phyloP scores from a whole-genome alignment of 2,113 vertebrate genomes.

The Malurus melanocephalus region DNA sequence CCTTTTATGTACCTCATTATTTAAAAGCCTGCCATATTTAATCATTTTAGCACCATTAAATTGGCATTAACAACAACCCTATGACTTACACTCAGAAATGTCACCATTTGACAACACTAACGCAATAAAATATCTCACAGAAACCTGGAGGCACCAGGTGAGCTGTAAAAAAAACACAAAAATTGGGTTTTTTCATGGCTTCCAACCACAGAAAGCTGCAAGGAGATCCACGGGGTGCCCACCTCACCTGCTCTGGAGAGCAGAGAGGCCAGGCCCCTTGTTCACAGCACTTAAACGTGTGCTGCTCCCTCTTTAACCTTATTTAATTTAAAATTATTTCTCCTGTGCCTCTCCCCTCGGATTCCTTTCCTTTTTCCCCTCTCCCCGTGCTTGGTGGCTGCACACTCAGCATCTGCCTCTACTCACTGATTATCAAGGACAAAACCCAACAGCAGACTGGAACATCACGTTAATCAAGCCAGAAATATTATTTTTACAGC shows the following conservation, averaged over 20 bases:
- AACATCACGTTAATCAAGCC: conserved; percentile 16
- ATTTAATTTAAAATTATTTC: neutral
- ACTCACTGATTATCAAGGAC: neutral
- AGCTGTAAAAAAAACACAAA: neutral
- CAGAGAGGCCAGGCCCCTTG: accelerated
- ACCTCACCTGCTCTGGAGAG: neutral
- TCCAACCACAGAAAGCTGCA: neutral
- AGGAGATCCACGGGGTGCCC: neutral
- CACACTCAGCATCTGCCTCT: neutral
- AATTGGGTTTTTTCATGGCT: neutral
- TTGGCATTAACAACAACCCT: conserved; percentile 71
- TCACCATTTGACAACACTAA: conserved; percentile 60
- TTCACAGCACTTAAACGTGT: neutral
- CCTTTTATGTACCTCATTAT: conserved; percentile 76
- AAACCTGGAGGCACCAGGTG: conserved; percentile 27
- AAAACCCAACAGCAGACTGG: neutral
- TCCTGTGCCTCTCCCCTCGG: neutral
- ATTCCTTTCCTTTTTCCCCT: neutral
- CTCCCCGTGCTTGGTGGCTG: neutral
- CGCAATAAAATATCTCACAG: conserved; percentile 41
- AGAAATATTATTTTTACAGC: conserved; percentile 42
- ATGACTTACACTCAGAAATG: conserved; percentile 51
- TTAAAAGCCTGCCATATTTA: conserved; percentile 71
- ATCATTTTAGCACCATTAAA: conserved; percentile 75
- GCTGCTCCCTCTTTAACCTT: neutral